A percentile compares a stretch with the other conserved stretches of the same genome.
phyloP scores from a whole-genome alignment of 2,888 invertebrate species.

The Branchipolynoe longqiensis region DNA sequence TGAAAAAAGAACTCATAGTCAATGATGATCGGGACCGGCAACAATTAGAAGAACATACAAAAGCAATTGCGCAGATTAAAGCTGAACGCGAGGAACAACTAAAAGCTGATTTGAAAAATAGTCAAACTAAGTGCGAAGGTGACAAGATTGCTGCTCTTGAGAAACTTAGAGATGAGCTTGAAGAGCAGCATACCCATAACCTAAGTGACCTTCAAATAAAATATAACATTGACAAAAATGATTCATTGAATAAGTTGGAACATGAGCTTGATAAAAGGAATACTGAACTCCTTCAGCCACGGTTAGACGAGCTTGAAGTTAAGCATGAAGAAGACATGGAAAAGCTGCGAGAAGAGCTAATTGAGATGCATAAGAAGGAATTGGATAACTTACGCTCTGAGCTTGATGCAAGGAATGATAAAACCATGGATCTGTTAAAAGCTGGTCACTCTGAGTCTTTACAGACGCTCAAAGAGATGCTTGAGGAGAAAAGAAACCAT shows the following conservation, averaged over 20 bases:
- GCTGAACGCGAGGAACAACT: not conserved
- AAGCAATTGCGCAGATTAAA: too few relatives aligned
- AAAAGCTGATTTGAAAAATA: too few relatives aligned
- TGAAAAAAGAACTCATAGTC: not conserved
- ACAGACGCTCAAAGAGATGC: not conserved
- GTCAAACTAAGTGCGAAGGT: not conserved
- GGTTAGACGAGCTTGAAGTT: constrained; percentile 19
- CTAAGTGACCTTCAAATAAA: not conserved
- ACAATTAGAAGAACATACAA: too few relatives aligned
- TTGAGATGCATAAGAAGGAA: not conserved
- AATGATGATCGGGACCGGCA: too few relatives aligned
- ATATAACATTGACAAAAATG: not conserved
- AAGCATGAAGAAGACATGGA: constrained; percentile 26
- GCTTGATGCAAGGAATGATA: not conserved
- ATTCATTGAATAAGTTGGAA: not conserved
- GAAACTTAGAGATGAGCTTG: constrained; percentile 13
- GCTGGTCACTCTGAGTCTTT: not conserved
- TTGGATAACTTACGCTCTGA: not conserved
- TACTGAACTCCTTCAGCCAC: not conserved
- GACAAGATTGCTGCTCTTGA: not conserved
- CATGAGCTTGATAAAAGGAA: not conserved
- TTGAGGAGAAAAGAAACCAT: not conserved
- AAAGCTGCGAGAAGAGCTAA: not conserved
- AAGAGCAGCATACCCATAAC: not conserved
- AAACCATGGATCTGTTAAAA: not conserved